phyloP scores from a whole-genome alignment of 2,797 vertebrate species.

The Halcyon leucocephala region DNA sequence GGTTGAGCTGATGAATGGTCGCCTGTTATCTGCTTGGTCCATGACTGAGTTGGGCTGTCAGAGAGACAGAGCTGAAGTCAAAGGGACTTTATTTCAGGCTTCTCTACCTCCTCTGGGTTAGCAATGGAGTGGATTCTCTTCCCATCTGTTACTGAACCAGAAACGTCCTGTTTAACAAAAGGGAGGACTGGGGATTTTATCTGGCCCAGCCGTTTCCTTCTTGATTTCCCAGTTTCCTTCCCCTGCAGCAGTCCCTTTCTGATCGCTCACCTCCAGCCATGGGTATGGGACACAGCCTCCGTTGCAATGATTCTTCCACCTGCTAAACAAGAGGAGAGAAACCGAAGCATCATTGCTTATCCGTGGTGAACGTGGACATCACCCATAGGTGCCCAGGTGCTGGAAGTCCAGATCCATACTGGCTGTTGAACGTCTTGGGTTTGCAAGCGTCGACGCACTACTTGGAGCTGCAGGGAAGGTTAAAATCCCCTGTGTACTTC shows the following conservation, averaged over 20 bases:
- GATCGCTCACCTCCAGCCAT: neutral
- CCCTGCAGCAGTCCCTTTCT: neutral
- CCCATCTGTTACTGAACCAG: conserved; percentile 2
- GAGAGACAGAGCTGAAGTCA: conserved; percentile 32
- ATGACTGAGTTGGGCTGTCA: conserved; percentile 29
- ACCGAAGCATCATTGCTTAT: neutral
- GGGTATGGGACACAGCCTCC: neutral
- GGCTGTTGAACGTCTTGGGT: neutral
- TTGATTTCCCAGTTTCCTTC: neutral
- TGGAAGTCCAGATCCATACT: neutral
- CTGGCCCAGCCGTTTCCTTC: neutral
- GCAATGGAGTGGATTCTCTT: neutral
- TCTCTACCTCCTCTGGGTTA: conserved; percentile 8
- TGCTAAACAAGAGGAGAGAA: neutral
- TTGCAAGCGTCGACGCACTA: neutral
- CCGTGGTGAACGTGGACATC: neutral
- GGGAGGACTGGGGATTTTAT: neutral
- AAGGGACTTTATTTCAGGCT: conserved; percentile 62
- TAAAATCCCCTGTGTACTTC: neutral
- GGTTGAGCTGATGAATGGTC: conserved; percentile 38
- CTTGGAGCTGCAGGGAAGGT: neutral
- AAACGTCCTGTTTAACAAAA: conserved; percentile 6
- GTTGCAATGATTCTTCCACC: neutral
- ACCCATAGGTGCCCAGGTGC: neutral
- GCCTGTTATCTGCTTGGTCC: conserved; percentile 32